Base-by-base conservation (phyloP, 2,888 invertebrate genomes). In the Pantelozetes paolii region DNA sequence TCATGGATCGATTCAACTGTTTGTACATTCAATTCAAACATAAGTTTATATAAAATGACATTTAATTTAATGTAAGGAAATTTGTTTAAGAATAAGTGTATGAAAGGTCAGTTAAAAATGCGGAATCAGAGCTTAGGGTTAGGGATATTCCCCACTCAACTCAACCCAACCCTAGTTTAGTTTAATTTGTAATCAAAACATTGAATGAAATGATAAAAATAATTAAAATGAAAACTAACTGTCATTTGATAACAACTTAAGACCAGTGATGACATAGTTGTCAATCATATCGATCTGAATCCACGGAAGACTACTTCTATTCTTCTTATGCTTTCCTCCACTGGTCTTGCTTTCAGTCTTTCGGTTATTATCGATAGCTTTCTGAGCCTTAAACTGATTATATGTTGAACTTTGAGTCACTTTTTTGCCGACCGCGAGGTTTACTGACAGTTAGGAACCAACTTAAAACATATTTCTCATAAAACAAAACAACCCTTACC, bases 351-450 rank as follows among this genome's bases (percentile, higher is more conserved):
- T 59, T 28, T 74, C 74, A 5, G 64, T 75, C 23, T 54, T 62
- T 2, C 54, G 57, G 57, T 76, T 77, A 8, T 77, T 77, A 40
- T 78, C 78, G n/a, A 77, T 73, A 11, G 78, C 78, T 26, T 76
- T 72, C 71, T 77, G 77, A 6, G 78, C 77, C n/a, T 77, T 75
- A 30, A 76, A 78, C 26, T 77, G 57, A 13, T 77, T 75, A 72
- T 77, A 78, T 6, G 76, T 76, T n/a, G 78, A 78, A 36, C 78
- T 78, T 73, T 78, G 78, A 48, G 76, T 74, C 3, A 77, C 76
- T 3, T 76, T 76, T 45, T 77, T 77, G 8, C 74, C 75, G 36
- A 77, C 45, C 18, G 78, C 78, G 2, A 76, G 48, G 40, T 76
- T 77, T 26, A 75, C 78, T 76, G 42, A 0, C 36, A 67, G 32